Evolutionary conservation across 1,140 invertebrate species (phyloP).

Genomic region (Apis florea): DNA sequence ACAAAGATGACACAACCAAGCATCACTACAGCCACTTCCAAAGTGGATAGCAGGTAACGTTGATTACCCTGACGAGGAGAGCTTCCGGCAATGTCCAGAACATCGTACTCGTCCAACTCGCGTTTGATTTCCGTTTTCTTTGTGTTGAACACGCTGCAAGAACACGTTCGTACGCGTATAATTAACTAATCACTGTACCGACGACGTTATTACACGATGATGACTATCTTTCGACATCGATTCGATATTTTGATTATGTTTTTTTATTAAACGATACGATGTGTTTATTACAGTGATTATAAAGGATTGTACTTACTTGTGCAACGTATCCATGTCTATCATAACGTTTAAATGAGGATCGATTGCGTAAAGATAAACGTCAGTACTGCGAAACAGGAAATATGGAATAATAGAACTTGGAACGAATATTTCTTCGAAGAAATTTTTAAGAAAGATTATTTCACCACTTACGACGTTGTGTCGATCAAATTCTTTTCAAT

Average conservation of each 20-base stretch:
- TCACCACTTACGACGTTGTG: slow-evolving; percentile 84
- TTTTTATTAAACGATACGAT: too few relatives aligned
- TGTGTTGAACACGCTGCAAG: slow-evolving; percentile 82
- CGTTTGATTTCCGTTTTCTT: slow-evolving; percentile 83
- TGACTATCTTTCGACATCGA: too few relatives aligned
- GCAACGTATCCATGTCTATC: slow-evolving; percentile 88
- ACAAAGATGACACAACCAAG: slow-evolving; percentile 89
- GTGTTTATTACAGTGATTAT: too few relatives aligned
- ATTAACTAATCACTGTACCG: background rate
- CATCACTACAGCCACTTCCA: slow-evolving; percentile 89
- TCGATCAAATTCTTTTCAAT: slow-evolving; percentile 82
- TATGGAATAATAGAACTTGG: too few relatives aligned
- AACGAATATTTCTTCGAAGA: background rate
- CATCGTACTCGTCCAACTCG: slow-evolving; percentile 81
- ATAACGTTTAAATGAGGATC: slow-evolving; percentile 90
- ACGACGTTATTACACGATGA: too few relatives aligned
- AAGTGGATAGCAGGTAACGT: slow-evolving; percentile 84
- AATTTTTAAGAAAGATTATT: background rate
- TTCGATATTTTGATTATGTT: too few relatives aligned
- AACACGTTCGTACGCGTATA: background rate
- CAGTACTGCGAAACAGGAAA: slow-evolving; percentile 84
- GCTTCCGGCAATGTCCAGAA: slow-evolving; percentile 81
- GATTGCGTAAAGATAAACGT: slow-evolving; percentile 91
- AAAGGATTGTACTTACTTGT: slow-evolving; percentile 82
- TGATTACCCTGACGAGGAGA: slow-evolving; percentile 75